These are phyloP conservation scores for Garra rufa DNA, from an alignment of 2,113 vertebrate species.

Conservation along the genomic window DNA sequence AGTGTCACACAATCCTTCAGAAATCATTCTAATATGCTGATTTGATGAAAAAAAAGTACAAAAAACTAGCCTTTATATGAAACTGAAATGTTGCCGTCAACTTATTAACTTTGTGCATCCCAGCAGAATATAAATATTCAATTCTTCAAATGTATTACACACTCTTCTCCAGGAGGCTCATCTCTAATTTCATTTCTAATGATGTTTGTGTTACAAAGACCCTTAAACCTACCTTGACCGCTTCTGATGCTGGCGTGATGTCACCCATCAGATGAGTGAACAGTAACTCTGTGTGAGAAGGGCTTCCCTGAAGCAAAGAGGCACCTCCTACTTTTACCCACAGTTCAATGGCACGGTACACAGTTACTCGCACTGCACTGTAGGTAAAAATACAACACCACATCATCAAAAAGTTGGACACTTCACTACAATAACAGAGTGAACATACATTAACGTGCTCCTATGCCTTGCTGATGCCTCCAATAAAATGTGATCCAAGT, in stretches of 20 bases:
- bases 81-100: neutral
- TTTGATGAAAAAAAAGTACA: too few species aligned
- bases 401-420: neutral
- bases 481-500: neutral
- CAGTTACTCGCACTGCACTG: constrained; percentile 78
- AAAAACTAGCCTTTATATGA: neutral
- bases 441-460: too few species aligned
- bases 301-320: constrained; percentile 82
- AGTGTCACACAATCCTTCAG: too few species aligned
- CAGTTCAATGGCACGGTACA: constrained; percentile 80
- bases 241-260: constrained; percentile 79
- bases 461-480: too few species aligned
- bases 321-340: constrained; percentile 85
- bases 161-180: neutral
- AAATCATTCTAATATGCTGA: neutral
- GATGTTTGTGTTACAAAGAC: neutral
- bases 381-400: neutral
- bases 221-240: constrained; percentile 76
- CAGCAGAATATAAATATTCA: too few species aligned
- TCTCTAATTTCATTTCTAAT: neutral
- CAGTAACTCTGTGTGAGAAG: constrained; percentile 78
- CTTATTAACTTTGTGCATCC: neutral
- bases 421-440: neutral
- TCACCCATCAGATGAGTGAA: constrained; percentile 80
- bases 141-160: too few species aligned